Evolutionary conservation across 2,888 invertebrate species (phyloP).

Genomic region (Acrocyrtus sp.): DNA sequence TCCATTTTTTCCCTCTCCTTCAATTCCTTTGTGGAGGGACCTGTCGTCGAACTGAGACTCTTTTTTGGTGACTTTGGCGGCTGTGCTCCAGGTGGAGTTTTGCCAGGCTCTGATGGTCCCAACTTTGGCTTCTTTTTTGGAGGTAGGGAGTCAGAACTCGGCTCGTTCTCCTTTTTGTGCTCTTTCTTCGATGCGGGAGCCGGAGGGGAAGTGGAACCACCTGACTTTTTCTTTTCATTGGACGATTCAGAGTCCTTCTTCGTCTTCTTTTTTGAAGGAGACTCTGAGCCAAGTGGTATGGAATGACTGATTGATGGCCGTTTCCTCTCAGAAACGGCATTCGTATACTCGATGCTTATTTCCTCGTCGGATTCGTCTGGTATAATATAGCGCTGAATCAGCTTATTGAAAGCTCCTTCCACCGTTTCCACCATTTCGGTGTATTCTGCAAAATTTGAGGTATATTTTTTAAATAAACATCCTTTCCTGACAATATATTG

Average conservation of each 20-base stretch:
- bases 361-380: constrained; percentile 74
- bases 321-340: constrained; percentile 39
- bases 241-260: constrained; percentile 65
- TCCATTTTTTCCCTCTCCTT: constrained; percentile 64
- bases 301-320: constrained; percentile 26
- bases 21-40: neutral
- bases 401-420: constrained; percentile 81
- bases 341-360: constrained; percentile 65
- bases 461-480: constrained; percentile 10
- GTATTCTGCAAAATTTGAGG: constrained; percentile 76
- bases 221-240: neutral
- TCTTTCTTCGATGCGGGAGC: constrained; percentile 3
- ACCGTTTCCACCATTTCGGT: constrained; percentile 88
- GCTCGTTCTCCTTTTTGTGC: constrained; percentile 60
- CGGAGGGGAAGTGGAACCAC: too few species aligned
- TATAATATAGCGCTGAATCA: constrained; percentile 85
- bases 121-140: too few species aligned
- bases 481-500: neutral
- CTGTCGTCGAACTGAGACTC: constrained; percentile 11
- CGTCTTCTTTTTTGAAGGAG: constrained; percentile 67
- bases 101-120: too few species aligned
- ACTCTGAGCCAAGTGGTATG: neutral
- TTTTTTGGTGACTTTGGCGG: constrained; percentile 11
- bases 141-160: too few species aligned
- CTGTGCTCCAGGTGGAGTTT: neutral